phyloP scores from a whole-genome alignment of 2,113 vertebrate species.

The crab-eating macaque (Macaca fascicularis) region DNA sequence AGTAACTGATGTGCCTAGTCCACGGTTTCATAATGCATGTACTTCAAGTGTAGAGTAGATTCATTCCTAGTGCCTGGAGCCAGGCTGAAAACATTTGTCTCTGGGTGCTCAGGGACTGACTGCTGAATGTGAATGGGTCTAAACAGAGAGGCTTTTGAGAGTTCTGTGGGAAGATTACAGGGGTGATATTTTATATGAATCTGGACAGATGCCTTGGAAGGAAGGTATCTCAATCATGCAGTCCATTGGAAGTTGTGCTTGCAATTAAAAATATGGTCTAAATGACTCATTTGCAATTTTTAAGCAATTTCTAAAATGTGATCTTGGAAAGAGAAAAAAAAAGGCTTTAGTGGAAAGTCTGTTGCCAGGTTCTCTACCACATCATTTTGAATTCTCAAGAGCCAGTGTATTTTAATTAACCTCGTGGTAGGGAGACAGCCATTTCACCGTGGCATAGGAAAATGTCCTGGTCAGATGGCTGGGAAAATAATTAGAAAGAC shows the following conservation, averaged over 20 bases:
- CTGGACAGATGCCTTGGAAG: neutral
- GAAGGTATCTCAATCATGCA: accelerated
- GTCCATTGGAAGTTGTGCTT: too few species aligned
- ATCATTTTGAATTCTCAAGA: neutral
- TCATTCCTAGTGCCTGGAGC: neutral
- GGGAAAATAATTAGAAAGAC: slow-evolving; percentile 78
- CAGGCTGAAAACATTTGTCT: neutral
- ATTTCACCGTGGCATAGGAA: neutral
- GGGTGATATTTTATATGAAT: accelerated
- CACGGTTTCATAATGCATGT: accelerated
- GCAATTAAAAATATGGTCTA: neutral
- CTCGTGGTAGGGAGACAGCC: neutral
- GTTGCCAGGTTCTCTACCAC: neutral
- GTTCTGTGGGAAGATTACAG: too few species aligned
- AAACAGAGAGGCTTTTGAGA: neutral
- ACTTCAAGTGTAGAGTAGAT: too few species aligned
- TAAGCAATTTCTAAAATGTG: neutral
- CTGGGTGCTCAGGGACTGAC: neutral
- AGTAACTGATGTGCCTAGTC: accelerated
- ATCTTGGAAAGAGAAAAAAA: neutral
- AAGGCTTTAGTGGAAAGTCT: neutral
- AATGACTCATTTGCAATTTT: neutral
- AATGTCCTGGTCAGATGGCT: neutral
- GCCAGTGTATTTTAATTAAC: neutral
- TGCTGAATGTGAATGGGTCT: neutral